phyloP scores from a whole-genome alignment of 1,140 invertebrate species.

The Cotesia glomerata region DNA sequence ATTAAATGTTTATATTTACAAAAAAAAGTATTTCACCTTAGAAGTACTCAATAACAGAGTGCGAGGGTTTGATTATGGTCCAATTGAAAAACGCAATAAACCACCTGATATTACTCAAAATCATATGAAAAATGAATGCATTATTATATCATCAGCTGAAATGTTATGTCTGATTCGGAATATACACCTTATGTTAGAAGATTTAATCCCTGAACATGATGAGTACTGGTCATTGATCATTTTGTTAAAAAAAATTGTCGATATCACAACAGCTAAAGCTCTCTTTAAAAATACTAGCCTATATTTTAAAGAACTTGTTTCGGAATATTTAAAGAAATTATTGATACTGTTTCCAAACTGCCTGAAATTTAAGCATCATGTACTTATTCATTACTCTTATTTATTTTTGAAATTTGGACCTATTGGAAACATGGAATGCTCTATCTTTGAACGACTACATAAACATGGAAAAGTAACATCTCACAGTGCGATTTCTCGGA shows the following conservation, averaged over 20 bases:
- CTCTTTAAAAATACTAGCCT: slow-evolving; percentile 13
- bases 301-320: slow-evolving; percentile 16
- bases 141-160: slow-evolving; percentile 22
- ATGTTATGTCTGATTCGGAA: slow-evolving; percentile 20
- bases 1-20: neutral
- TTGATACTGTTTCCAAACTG: slow-evolving; percentile 18
- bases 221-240: slow-evolving; percentile 23
- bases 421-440: slow-evolving; percentile 10
- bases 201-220: slow-evolving; percentile 24
- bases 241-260: slow-evolving; percentile 18
- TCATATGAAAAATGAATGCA: neutral
- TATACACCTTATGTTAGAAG: slow-evolving; percentile 24
- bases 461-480: slow-evolving; percentile 34
- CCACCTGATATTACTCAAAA: neutral
- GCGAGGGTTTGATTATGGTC: neutral
- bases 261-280: slow-evolving; percentile 8
- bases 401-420: slow-evolving; percentile 26
- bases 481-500: slow-evolving; percentile 20
- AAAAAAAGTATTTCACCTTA: neutral
- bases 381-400: slow-evolving; percentile 26
- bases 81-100: neutral
- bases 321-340: slow-evolving; percentile 19
- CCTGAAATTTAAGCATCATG: slow-evolving; percentile 31
- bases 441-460: slow-evolving; percentile 33
- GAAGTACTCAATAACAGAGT: neutral